A percentile compares a stretch with the other conserved stretches of the same genome.
Conservation (phyloP, 2,888 invertebrate genomes). For the Amiota mariae region DNA sequence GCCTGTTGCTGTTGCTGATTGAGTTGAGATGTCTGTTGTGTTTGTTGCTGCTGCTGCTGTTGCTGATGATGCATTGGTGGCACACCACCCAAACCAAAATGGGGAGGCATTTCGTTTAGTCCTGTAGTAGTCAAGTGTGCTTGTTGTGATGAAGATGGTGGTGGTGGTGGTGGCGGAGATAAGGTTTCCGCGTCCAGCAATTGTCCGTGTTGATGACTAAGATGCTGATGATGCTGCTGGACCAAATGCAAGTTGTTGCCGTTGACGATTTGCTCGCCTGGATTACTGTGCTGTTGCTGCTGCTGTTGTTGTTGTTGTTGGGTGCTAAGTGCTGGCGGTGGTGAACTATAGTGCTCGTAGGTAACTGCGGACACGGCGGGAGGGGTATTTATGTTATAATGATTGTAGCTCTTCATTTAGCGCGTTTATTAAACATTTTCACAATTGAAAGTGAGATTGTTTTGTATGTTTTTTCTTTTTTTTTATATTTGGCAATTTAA, state of each 20-base stretch:
- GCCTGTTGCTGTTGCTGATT: conserved; percentile 52
- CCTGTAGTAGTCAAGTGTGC: conserved; percentile 25
- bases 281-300: conserved; percentile 12
- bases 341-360: conserved; percentile 28
- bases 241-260: conserved; percentile 45
- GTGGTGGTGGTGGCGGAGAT: conserved; percentile 48
- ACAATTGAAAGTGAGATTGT: neutral
- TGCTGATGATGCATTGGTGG: conserved; percentile 51
- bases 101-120: conserved; percentile 71
- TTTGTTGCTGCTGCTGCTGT: conserved; percentile 52
- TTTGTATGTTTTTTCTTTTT: neutral
- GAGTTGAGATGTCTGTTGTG: conserved; percentile 54
- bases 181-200: conserved; percentile 53
- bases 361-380: conserved; percentile 41
- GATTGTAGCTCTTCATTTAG: conserved; percentile 68
- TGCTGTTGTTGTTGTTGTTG: neutral
- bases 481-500: conserved; percentile 55
- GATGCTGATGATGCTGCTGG: conserved; percentile 40
- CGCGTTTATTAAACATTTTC: conserved; percentile 20
- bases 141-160: conserved; percentile 17
- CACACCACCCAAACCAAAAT: conserved; percentile 74
- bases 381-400: conserved; percentile 63
- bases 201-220: conserved; percentile 41
- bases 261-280: conserved; percentile 47
- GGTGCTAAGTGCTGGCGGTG: conserved; percentile 25